Conservation (phyloP, 2,888 invertebrate species). For the Charanyca ferruginea region DNA sequence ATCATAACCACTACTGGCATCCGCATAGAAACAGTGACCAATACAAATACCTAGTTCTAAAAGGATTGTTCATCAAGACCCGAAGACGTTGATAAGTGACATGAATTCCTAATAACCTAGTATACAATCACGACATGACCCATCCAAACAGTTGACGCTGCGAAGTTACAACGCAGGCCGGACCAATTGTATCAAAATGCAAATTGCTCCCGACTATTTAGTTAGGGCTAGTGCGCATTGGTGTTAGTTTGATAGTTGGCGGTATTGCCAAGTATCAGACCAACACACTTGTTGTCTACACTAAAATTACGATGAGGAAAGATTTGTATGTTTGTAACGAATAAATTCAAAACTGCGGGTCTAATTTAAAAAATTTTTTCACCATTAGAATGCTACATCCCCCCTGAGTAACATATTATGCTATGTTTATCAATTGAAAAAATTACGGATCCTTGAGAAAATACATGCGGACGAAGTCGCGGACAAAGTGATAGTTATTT, state of each 20-base stretch:
- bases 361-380: too few species aligned
- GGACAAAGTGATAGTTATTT: too few species aligned
- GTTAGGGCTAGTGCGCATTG: constrained; percentile 54
- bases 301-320: too few species aligned
- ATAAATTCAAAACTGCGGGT: too few species aligned
- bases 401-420: too few species aligned
- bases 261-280: constrained; percentile 13
- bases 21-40: constrained; percentile 11
- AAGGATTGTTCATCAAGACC: constrained; percentile 4
- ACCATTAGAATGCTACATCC: too few species aligned
- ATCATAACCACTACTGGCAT: not conserved
- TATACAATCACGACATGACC: constrained; percentile 43
- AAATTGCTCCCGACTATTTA: constrained; percentile 66
- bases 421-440: too few species aligned
- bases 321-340: too few species aligned
- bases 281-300: too few species aligned
- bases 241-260: constrained; percentile 19
- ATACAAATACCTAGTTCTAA: constrained; percentile 11
- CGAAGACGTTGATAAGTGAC: constrained; percentile 35
- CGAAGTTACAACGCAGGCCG: constrained; percentile 57
- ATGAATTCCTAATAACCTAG: constrained; percentile 61
- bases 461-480: too few species aligned
- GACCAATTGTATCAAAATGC: constrained; percentile 68
- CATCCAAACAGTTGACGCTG: constrained; percentile 58
- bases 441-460: too few species aligned